A percentile compares a stretch with the other conserved stretches of the same genome.
Conservation (phyloP, 2,113 vertebrate species). For the Sebastes fasciatus region DNA sequence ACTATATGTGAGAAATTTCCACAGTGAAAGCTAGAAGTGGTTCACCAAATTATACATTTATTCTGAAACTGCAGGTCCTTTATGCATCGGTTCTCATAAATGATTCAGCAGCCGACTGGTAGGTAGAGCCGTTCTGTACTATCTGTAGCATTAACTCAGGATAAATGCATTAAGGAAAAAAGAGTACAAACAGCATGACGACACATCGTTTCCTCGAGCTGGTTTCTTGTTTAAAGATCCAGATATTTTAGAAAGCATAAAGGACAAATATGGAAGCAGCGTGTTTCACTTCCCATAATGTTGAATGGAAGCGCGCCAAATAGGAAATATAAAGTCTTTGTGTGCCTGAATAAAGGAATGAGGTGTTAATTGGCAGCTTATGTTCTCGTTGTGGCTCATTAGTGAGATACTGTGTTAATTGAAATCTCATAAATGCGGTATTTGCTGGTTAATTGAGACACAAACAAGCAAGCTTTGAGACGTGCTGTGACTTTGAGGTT, state of each 20-base stretch:
- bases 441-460: constrained; percentile 64
- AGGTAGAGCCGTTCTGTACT: constrained; percentile 21
- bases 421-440: constrained; percentile 62
- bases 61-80: constrained; percentile 49
- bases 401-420: constrained; percentile 70
- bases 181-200: constrained; percentile 8
- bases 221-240: constrained; percentile 34
- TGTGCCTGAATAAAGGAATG: constrained; percentile 57
- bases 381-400: constrained; percentile 74
- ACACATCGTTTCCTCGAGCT: constrained; percentile 32
- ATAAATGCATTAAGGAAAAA: constrained; percentile 32
- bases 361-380: constrained; percentile 74
- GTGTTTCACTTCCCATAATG: constrained; percentile 31
- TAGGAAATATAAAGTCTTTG: constrained; percentile 56
- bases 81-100: constrained; percentile 50
- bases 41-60: constrained; percentile 59
- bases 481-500: constrained; percentile 24
- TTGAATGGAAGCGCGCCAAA: constrained; percentile 51
- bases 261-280: constrained; percentile 22
- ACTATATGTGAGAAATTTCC: not conserved
- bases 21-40: constrained; percentile 18
- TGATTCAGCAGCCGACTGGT: constrained; percentile 61
- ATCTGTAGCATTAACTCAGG: constrained; percentile 46
- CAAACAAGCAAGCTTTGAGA: constrained; percentile 43
- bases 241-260: constrained; percentile 20